Evolutionary conservation across 1,140 invertebrate genomes (phyloP).

Genomic region (Dendroctonus ponderosae): DNA sequence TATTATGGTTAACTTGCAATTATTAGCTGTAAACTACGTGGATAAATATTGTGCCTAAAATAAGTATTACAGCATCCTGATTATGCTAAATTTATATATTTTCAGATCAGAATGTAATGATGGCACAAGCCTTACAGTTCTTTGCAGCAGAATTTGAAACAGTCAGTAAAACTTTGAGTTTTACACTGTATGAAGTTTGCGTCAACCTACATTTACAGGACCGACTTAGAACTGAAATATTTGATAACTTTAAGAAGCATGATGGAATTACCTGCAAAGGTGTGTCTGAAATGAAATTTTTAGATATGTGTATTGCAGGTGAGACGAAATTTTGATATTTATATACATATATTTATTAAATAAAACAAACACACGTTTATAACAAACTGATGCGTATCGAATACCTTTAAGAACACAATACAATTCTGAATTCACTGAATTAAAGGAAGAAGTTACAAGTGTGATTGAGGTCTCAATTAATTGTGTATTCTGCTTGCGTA

Average conservation of each 20-base stretch:
- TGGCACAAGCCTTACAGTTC: conserved; percentile 17
- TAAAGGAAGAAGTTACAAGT: too few relatives aligned
- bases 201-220: conserved; percentile 55
- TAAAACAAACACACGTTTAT: too few relatives aligned
- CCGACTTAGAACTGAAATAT: conserved; percentile 48
- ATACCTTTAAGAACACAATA: too few relatives aligned
- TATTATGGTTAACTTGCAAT: too few relatives aligned
- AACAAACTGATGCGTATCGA: too few relatives aligned
- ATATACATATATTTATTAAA: too few relatives aligned
- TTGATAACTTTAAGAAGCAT: conserved; percentile 28
- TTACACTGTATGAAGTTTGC: conserved; percentile 52
- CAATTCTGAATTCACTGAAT: too few relatives aligned
- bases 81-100: neutral
- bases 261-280: conserved; percentile 49
- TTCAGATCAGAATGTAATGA: conserved; percentile 9
- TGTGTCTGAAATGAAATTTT: conserved; percentile 19
- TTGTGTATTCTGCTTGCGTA: too few relatives aligned
- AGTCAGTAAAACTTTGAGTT: conserved; percentile 1
- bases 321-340: neutral
- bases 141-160: conserved; percentile 27
- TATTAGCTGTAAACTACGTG: too few relatives aligned
- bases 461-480: too few relatives aligned
- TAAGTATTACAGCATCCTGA: too few relatives aligned
- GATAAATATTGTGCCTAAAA: too few relatives aligned
- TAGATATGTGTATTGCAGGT: conserved; percentile 20